Evolutionary conservation across 2,888 invertebrate genomes (phyloP).

Genomic region (Schrankia costaestrigalis): DNA sequence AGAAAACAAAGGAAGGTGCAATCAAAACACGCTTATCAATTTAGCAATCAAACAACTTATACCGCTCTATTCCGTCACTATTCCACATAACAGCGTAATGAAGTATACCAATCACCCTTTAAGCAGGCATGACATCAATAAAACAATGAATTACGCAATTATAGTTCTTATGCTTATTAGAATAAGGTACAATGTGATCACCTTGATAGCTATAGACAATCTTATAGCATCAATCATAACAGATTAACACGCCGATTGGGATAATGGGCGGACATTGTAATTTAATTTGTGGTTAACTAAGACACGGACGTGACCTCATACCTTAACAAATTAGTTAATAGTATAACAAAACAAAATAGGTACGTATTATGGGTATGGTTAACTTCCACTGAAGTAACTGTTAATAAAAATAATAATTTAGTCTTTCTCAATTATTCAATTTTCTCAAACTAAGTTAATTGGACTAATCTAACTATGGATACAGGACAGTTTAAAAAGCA

Average conservation of each 20-base stretch:
- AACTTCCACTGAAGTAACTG: no score
- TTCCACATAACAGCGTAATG: no score
- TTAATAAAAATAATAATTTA: no score
- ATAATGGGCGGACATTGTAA: constrained; percentile 18
- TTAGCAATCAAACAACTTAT: no score
- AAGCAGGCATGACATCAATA: background rate
- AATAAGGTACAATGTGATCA: background rate
- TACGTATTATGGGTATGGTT: no score
- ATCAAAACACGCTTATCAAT: no score
- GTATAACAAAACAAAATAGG: background rate
- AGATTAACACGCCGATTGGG: constrained; percentile 19
- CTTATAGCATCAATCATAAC: constrained; percentile 20
- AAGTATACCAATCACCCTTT: constrained; percentile 2
- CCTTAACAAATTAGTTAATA: background rate
- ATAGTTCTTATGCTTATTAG: background rate
- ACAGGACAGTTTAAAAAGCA: no score
- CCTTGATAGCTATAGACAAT: constrained; percentile 1
- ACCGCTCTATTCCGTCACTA: no score
- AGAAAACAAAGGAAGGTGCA: no score
- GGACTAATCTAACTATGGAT: no score
- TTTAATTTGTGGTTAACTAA: constrained; percentile 19
- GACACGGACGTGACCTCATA: constrained; percentile 2
- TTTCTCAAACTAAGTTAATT: no score
- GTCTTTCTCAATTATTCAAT: no score
- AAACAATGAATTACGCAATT: background rate